Evolutionary conservation across 2,797 vertebrate species (phyloP).

Genomic region (Muraenolepis orangiensis): DNA sequence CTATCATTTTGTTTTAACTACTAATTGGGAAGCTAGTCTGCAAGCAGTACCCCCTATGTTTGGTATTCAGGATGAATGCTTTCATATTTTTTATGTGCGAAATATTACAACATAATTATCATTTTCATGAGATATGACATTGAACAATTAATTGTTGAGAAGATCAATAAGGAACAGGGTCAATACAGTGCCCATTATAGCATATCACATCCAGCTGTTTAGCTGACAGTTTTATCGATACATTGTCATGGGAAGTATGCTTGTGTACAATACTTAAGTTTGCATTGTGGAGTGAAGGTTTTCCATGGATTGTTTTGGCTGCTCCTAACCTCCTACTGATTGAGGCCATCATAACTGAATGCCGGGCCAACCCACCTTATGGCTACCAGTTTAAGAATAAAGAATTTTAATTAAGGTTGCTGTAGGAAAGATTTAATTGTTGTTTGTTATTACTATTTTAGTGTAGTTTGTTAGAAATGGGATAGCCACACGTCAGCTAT

Average conservation of each 20-base stretch:
- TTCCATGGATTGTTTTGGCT: too few species aligned
- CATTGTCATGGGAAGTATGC: neutral
- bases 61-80: neutral
- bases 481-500: too few species aligned
- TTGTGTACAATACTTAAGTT: neutral
- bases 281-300: neutral
- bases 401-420: neutral
- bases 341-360: neutral
- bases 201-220: neutral
- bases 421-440: neutral
- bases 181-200: neutral
- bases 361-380: too few species aligned
- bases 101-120: neutral
- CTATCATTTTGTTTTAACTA: neutral
- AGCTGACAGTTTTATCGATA: neutral
- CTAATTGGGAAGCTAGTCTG: neutral
- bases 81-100: neutral
- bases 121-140: neutral
- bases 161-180: neutral
- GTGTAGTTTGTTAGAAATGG: neutral
- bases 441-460: too few species aligned
- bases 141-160: neutral
- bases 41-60: neutral
- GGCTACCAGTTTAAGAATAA: too few species aligned
- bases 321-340: neutral